Conservation (phyloP, 2,113 vertebrate genomes). For the Damaliscus lunatus region DNA sequence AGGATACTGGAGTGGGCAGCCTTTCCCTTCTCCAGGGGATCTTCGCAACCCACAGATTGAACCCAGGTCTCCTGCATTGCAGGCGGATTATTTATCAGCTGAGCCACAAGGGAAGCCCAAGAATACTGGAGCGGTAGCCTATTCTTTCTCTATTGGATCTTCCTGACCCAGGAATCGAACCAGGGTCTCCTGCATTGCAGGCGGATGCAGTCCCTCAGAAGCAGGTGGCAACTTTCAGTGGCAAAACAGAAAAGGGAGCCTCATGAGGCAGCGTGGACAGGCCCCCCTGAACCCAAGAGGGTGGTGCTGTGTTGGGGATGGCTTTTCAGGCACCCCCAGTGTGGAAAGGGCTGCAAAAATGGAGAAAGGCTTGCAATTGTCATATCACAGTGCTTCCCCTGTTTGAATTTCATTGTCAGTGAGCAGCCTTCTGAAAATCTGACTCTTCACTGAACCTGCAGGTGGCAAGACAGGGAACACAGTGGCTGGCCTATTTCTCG, state of each 20-base stretch:
- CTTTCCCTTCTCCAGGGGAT: background rate
- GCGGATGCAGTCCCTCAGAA: background rate
- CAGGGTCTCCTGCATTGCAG: background rate
- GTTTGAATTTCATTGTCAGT: background rate
- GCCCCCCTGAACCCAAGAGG: background rate
- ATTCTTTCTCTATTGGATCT: background rate
- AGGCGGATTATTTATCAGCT: background rate
- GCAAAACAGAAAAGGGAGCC: background rate
- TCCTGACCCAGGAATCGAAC: background rate
- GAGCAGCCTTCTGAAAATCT: background rate
- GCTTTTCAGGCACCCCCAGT: background rate
- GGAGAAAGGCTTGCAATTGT: background rate
- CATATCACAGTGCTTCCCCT: background rate
- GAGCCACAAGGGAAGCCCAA: background rate
- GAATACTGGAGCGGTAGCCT: background rate
- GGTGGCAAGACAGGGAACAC: background rate
- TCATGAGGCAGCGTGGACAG: background rate
- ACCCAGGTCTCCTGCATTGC: background rate
- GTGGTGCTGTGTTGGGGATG: fast-evolving
- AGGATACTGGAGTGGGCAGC: background rate
- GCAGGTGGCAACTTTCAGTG: background rate
- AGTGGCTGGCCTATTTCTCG: fast-evolving
- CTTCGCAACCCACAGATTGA: background rate
- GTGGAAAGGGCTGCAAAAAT: background rate
- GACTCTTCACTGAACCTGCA: background rate